Conservation (phyloP, 53 echinoderm and acorn worm genomes). For the Patiria pectinifera region DNA sequence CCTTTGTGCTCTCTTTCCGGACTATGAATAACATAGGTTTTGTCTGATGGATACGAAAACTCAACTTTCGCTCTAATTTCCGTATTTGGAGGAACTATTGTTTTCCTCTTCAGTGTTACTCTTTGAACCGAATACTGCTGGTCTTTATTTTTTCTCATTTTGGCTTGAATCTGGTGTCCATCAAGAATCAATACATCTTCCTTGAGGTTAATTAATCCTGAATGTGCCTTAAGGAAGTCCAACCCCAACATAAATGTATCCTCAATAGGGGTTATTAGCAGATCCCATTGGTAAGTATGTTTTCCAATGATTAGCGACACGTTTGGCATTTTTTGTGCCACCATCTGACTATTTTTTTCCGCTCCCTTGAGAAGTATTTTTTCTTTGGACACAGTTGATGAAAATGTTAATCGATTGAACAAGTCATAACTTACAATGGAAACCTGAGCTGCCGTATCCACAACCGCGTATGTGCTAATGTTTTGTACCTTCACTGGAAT, state of each 20-base stretch:
- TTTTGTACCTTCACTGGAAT: too few species aligned
- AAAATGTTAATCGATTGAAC: too few species aligned
- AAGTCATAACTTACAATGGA: too few species aligned
- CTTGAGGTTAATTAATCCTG: background rate
- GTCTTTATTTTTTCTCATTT: background rate
- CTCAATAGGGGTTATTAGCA: background rate
- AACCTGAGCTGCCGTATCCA: too few species aligned
- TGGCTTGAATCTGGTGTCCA: background rate
- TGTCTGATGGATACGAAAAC: background rate
- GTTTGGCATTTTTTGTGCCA: too few species aligned
- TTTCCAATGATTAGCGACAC: background rate
- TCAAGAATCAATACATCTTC: background rate
- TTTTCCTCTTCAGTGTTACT: background rate
- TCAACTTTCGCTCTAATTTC: background rate
- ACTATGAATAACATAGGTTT: background rate
- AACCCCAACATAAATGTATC: background rate
- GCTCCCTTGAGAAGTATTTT: too few species aligned
- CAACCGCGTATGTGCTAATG: too few species aligned
- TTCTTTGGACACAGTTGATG: too few species aligned
- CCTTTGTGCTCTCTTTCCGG: background rate
- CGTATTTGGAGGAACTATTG: background rate
- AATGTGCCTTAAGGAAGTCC: background rate
- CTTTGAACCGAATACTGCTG: background rate
- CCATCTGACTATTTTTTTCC: too few species aligned
- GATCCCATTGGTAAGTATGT: background rate